A percentile compares a stretch with the other conserved stretches of the same genome.
These are phyloP conservation scores for Drosophila pandora DNA, from an alignment of 1,140 invertebrate genomes.

Conservation along the genomic window DNA sequence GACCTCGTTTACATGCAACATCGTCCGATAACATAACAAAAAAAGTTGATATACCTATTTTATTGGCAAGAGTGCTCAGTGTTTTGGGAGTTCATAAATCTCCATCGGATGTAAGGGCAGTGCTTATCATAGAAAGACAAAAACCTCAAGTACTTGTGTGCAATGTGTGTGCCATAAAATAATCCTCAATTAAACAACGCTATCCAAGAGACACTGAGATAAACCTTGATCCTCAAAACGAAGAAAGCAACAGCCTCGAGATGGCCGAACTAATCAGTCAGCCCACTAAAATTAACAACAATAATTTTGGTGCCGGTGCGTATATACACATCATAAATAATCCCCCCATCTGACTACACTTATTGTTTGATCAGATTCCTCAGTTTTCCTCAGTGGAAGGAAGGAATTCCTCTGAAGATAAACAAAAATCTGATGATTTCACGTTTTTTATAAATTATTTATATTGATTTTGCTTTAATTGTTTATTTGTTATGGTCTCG, in stretches of 20 bases:
- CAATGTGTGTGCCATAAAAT: slow-evolving; percentile 65
- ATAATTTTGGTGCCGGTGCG: slow-evolving; percentile 77
- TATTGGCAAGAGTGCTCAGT: slow-evolving; percentile 18
- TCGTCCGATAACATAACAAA: slow-evolving; percentile 25
- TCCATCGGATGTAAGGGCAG: slow-evolving; percentile 6
- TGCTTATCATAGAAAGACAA: slow-evolving; percentile 21
- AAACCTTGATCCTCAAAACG: neutral
- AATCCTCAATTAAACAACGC: slow-evolving; percentile 27
- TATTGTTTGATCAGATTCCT: slow-evolving; percentile 10
- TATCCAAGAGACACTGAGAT: slow-evolving; percentile 8
- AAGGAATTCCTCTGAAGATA: slow-evolving; percentile 17
- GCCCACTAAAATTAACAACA: slow-evolving; percentile 79
- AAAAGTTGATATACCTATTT: slow-evolving; percentile 38
- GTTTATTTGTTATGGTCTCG: slow-evolving; percentile 17
- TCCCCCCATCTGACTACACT: slow-evolving; percentile 6
- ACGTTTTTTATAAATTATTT: slow-evolving; percentile 36
- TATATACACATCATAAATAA: slow-evolving; percentile 50
- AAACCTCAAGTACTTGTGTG: slow-evolving; percentile 13
- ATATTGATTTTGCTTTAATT: slow-evolving; percentile 18
- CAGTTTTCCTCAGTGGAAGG: too few relatives aligned
- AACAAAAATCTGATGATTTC: slow-evolving; percentile 34
- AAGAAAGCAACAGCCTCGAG: slow-evolving; percentile 52
- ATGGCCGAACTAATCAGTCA: slow-evolving; percentile 79
- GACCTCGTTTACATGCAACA: slow-evolving; percentile 69
- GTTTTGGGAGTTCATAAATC: slow-evolving; percentile 20